Base-by-base conservation (phyloP, 2,113 vertebrate genomes). In the Nesogale talazaci region DNA sequence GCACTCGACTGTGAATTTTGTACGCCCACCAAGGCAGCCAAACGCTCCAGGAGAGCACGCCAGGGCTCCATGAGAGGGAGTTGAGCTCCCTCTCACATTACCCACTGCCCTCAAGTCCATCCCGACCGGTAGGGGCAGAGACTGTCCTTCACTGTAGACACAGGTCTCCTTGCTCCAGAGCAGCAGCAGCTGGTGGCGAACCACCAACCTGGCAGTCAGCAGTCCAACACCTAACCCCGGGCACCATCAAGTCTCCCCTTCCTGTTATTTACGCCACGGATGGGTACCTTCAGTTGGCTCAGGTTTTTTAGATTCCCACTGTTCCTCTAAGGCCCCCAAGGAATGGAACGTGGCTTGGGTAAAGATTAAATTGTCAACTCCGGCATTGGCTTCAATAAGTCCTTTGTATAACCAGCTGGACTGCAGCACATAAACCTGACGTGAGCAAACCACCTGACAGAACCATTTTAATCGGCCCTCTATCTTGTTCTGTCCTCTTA, bases 361-460 rank as follows among this genome's bases (percentile, higher is more conserved):
- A n/a, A 94, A 90, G 74, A 88, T 79, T 88, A 83, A 90, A 81
- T n/a, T 74, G 80, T 90, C 90, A 93, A 34, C 52, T 61, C 88
- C 22, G 81, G 40, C 42, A 27, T 0, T 84, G 65, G 85, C 85
- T 86, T 93, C 83, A 56, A 85, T 17, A 36, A 0, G 0, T 88
- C 72, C 17, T 86, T 70, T 82, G 38, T 77, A 52, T 14, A 65
- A 77, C 36, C 74, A 40, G 59, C 88, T 40, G 10, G 10, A 23
- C 61, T 2, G 46, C 75, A 85, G 79, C 61, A 95, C 93, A 95
- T 85, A 89, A 87, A 93, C 70, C 38, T 77, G 34, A 90, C 69
- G 52, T 90, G 95, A 95, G 89, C 38, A 94, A 86, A 86, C 76
- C 46, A 78, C 89, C 86, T 88, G 94, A 95, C 22, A 94, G 81